Evolutionary conservation across 2,888 invertebrate species (phyloP).

Genomic region (Pseudococcus jackbeardsleyi): DNA sequence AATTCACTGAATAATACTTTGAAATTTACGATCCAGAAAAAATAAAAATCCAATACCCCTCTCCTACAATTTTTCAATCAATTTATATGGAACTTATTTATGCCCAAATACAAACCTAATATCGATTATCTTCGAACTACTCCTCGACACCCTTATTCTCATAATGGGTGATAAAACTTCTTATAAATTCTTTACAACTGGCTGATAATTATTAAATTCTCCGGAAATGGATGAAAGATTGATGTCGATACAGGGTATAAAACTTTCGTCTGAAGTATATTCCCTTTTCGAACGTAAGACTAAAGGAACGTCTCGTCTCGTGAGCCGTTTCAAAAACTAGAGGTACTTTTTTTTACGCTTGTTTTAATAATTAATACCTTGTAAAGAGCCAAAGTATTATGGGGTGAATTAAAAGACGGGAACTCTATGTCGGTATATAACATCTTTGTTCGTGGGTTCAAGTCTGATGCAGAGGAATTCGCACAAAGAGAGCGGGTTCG

Average conservation of each 20-base stretch:
- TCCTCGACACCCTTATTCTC: neutral
- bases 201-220: neutral
- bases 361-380: constrained; percentile 25
- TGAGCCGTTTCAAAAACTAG: no score
- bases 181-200: neutral
- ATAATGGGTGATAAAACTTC: neutral
- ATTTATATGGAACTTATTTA: no score
- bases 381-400: neutral
- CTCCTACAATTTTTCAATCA: no score
- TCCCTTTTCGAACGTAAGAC: neutral
- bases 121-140: no score
- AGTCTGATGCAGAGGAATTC: neutral
- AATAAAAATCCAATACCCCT: no score
- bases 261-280: neutral
- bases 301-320: neutral
- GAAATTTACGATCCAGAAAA: no score
- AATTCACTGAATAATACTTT: no score
- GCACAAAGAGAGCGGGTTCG: neutral
- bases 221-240: neutral
- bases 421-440: neutral
- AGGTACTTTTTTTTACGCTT: neutral
- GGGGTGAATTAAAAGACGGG: neutral
- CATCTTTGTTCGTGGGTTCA: neutral
- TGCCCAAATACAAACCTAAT: no score
- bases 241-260: neutral